Base-by-base conservation (phyloP, 23 tunicate species). In the Trididemnum clinides region DNA sequence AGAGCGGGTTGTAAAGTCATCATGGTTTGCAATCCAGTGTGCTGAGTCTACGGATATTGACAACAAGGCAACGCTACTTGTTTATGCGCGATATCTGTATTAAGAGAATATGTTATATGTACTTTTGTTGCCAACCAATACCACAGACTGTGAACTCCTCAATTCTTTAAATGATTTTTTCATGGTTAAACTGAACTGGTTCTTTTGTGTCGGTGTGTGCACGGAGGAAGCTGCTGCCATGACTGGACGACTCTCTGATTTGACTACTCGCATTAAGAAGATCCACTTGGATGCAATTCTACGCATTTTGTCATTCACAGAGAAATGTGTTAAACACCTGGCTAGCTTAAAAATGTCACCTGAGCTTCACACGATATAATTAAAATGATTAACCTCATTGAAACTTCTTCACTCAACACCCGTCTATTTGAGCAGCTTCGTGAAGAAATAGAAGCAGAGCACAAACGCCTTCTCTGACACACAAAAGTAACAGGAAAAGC, bases 371-470 rank as follows among this genome's bases (percentile, higher is more conserved):
- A 50, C 20, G 33, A 90, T 50, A 74, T 78, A 25, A 83, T 85
- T 65, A 64, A 21, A 49, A 37, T 85, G 28, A 64, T 90, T 33
- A 85, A 85, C 88, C 50, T 74, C 33, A 85, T 90, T 33, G 85
- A 78, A 85, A 39, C 81, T 23, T 28, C 64, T 36, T 81, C 90
- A 22, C 77, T 90, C 57, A 90, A 90, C 81, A 33, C 95, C 59
- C 95, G 95, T 33, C 82, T 90, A 69, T 90, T 90, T 58, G 88
- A 89, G 85, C 94, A 89, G 59, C 38, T 84, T 22, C 66, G 90
- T 79, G 89, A 66, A 33, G 87, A 66, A 39, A 62, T 89, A 72
- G 88, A 77, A 34, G 80, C 89, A 21, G 72, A 89, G 71, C 80
- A 58, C 81, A 57, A 77, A 84, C 57, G 49, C 33, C 85, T 65